Evolutionary conservation across 2,888 invertebrate genomes (phyloP).

Genomic region (Spilosoma lubricipeda): DNA sequence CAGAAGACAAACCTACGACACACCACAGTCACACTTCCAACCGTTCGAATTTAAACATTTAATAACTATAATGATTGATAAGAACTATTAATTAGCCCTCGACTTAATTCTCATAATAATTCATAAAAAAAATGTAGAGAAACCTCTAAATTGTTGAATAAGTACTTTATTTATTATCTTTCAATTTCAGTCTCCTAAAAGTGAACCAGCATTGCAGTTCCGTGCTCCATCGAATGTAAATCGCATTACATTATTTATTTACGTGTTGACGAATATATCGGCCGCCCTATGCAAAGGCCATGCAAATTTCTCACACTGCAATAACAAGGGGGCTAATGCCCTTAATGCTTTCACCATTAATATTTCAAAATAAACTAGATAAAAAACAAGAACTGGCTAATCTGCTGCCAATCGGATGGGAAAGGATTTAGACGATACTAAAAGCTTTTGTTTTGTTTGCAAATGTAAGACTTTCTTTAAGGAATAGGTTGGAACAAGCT

Average conservation of each 20-base stretch:
- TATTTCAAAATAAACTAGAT: conserved; percentile 83
- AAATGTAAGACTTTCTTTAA: neutral
- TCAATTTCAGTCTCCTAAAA: neutral
- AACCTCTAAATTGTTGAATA: neutral
- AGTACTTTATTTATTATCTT: neutral
- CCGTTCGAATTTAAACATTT: neutral
- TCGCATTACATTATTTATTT: conserved; percentile 76
- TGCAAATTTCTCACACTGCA: conserved; percentile 76
- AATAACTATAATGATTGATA: neutral
- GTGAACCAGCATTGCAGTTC: neutral
- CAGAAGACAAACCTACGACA: no score
- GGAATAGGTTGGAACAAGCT: neutral
- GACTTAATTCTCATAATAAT: neutral
- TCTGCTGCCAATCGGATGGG: conserved; percentile 56
- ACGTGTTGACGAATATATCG: conserved; percentile 82
- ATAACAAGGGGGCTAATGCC: conserved; percentile 84
- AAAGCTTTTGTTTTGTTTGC: conserved; percentile 17
- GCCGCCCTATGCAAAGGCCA: conserved; percentile 71
- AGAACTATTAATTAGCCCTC: neutral
- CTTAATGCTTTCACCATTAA: conserved; percentile 83
- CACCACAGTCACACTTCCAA: no score
- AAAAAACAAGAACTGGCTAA: conserved; percentile 69
- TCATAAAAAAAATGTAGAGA: neutral
- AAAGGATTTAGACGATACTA: conserved; percentile 44
- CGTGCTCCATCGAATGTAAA: conserved; percentile 18